A percentile compares a stretch with the other conserved stretches of the same genome.
phyloP scores from a whole-genome alignment of 37 sponge, comb jelly and placozoan genomes.

The Halichondria panicea region DNA sequence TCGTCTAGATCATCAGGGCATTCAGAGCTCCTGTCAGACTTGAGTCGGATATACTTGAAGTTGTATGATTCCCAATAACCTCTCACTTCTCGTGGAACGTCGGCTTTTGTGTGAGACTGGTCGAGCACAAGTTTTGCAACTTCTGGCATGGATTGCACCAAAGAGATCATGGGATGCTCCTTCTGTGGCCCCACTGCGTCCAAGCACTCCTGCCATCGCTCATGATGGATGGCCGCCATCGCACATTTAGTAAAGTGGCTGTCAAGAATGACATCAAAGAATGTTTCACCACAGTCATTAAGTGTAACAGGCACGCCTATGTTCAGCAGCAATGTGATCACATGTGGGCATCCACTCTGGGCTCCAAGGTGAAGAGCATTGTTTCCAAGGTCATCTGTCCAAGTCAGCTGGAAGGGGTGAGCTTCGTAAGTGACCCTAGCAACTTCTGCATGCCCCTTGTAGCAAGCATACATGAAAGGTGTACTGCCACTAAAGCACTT shows the following conservation, averaged over 20 bases:
- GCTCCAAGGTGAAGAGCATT: constrained; percentile 79
- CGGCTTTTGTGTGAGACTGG: constrained; percentile 33
- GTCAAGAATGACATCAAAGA: constrained; percentile 73
- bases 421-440: constrained; percentile 49
- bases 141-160: constrained; percentile 73
- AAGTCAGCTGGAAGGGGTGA: constrained; percentile 68
- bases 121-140: constrained; percentile 82
- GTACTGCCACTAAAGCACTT: constrained; percentile 58
- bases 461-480: constrained; percentile 71
- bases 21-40: not conserved
- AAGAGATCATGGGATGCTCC: constrained; percentile 66
- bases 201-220: constrained; percentile 73
- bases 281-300: constrained; percentile 61
- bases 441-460: constrained; percentile 33
- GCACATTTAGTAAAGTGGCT: constrained; percentile 35
- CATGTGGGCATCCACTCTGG: constrained; percentile 44
- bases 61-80: constrained; percentile 69
- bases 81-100: constrained; percentile 4
- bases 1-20: no score
- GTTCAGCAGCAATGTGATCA: constrained; percentile 55
- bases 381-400: constrained; percentile 57
- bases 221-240: constrained; percentile 50
- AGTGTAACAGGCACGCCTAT: constrained; percentile 50
- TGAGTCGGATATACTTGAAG: constrained; percentile 76
- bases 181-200: constrained; percentile 51